Base-by-base conservation (phyloP, 2,888 invertebrate species). In the Oeneis ivallda region DNA sequence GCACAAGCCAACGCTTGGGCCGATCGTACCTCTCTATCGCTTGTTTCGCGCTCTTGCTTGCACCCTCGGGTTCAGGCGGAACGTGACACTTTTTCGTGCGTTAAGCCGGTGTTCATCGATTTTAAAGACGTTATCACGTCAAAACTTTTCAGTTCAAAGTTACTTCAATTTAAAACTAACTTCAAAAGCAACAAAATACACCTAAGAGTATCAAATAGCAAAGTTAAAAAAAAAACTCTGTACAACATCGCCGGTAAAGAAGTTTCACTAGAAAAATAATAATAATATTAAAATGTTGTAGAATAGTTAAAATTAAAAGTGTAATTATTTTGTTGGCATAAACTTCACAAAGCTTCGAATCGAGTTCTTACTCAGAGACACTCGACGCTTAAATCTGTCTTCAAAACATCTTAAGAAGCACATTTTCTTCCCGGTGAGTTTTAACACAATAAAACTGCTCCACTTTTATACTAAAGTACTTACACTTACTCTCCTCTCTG, bases 351-450 rank as follows among this genome's bases (percentile, higher is more conserved):
- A 43, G 57, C n/a, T 17, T 13, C 37, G n/a, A 54, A 39, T 37
- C 1, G 15, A 17, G 54, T 54, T 41, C 39, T 43, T 43, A 10
- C 26, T 57, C 57, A 41, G n/a, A 11, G 57, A 57, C 57, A 19
- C 26, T 26, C 57, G 41, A 57, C 39, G 57, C 41, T 57, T 13
- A 57, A 43, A 57, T 39, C 43, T 43, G 57, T 57, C 47, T 47
- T 17, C 47, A 47, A 47, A 47, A 9, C 47, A 15, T 47, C 53
- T 54, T 57, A 19, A 43, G 11, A 13, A 41, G n/a, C 57, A 41
- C n/a, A 57, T 57, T 57, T 57, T 41, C 57, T 57, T 57, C 34
- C 19, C 19, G 57, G 19, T 19, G 19, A 57, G 43, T 57, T 57
- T 57, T 57, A 57, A 10, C 39, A 57, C 57, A 57, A 43, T 26